Percentiles rank a stretch among this genome's conserved stretches.
Evolutionary conservation across 2,888 invertebrate species (phyloP).

Genomic region (Ethmia dodecea): DNA sequence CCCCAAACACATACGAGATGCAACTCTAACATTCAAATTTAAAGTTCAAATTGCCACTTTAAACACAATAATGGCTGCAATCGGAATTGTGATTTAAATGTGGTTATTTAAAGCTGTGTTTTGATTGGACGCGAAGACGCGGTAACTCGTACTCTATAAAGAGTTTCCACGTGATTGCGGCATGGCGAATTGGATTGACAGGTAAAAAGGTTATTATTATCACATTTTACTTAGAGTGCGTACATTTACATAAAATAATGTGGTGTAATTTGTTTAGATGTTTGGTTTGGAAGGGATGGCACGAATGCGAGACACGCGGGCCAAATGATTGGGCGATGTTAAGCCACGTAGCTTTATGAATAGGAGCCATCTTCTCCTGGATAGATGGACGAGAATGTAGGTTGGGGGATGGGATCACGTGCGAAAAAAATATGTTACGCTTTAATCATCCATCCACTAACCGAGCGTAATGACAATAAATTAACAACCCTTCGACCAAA

Average conservation of each 20-base stretch:
- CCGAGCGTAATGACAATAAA: too few species aligned
- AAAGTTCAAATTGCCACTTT: constrained; percentile 9
- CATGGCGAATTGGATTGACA: constrained; percentile 72
- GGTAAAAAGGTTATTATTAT: constrained; percentile 73
- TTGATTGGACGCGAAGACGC: constrained; percentile 29
- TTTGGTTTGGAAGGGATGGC: background rate
- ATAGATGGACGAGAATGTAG: too few species aligned
- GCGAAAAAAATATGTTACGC: too few species aligned
- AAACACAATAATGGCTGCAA: too few species aligned
- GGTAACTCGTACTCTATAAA: constrained; percentile 37
- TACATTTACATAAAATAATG: constrained; percentile 51
- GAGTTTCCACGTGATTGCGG: constrained; percentile 59
- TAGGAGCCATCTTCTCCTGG: too few species aligned
- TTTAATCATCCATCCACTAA: too few species aligned
- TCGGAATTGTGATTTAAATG: too few species aligned
- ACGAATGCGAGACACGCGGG: too few species aligned
- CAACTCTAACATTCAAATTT: constrained; percentile 25
- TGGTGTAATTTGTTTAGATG: constrained; percentile 39
- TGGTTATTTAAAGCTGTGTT: constrained; percentile 38
- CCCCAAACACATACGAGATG: constrained; percentile 27
- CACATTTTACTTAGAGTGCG: constrained; percentile 64
- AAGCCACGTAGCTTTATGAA: too few species aligned
- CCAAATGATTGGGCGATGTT: too few species aligned
- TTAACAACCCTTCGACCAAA: too few species aligned
- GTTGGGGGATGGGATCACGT: too few species aligned